Base-by-base conservation (phyloP, 2,888 invertebrate genomes). In the Andrena camellia region DNA sequence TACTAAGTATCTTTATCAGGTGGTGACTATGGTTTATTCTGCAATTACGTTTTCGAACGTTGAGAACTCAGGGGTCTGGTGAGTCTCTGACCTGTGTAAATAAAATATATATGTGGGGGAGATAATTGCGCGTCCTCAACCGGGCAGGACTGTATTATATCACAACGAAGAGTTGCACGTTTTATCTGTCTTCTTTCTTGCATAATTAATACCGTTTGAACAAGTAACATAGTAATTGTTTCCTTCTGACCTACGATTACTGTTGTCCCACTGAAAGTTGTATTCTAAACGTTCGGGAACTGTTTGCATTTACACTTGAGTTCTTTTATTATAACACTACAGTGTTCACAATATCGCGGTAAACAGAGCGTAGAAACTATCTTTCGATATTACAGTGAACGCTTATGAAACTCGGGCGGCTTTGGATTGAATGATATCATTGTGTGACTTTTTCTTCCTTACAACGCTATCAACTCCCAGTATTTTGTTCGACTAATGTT, bases 341-440 rank as follows among this genome's bases (percentile, higher is more conserved):
- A 57, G 17, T 63, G 68, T 69, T 63, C 54, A 57, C 67, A 17
- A 31, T 54, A 17, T 73, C 52, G 31, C 64, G n/a, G 7, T 2
- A 72, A 81, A 73, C 62, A 64, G 77, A 81, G 72, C 77, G 64
- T 68, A 42, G 50, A 78, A 63, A 73, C 62, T 62, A 75, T 73
- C 81, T 67, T 60, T 67, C 48, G 48, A 29, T 54, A 66, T 67
- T 76, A 59, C 54, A 59, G 35, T 48, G 26, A 7, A 42, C 17
- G 17, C 57, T 72, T 76, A 80, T 54, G 71, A 72, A 70, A 80
- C 48, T 5, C 1, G 1, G n/a, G 0, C 50, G 7, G 20, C 3
- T 23, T 59, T 29, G 13, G 8, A 54, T 54, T 23, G 20, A n/a
- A 7, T 23, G 8, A 23, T 20, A 54, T 8, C 7, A 8, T n/a